phyloP scores from a whole-genome alignment of 2,888 invertebrate genomes.

The Thymelicus sylvestris region DNA sequence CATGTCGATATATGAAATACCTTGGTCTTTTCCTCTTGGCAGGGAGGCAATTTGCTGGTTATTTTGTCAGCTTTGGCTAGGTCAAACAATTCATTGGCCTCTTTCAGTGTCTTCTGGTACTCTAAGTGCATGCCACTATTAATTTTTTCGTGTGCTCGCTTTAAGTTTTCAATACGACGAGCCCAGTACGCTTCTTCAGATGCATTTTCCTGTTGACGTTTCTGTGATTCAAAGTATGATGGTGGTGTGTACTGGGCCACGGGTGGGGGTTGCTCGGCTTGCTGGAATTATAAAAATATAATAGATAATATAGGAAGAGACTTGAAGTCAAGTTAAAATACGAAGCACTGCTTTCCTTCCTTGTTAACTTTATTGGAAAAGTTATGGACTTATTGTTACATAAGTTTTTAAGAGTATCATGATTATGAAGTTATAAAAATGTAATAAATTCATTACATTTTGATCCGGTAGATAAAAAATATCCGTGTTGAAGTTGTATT shows the following conservation, averaged over 20 bases:
- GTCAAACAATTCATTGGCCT: constrained; percentile 73
- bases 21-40: constrained; percentile 78
- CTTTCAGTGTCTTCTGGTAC: constrained; percentile 75
- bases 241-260: constrained; percentile 56
- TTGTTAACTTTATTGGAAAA: too few relatives aligned
- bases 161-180: constrained; percentile 72
- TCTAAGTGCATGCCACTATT: constrained; percentile 72
- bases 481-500: neutral
- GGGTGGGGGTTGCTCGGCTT: constrained; percentile 61
- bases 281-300: constrained; percentile 54
- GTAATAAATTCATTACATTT: too few relatives aligned
- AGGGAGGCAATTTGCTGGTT: constrained; percentile 69
- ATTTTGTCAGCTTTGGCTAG: constrained; percentile 65
- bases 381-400: too few relatives aligned
- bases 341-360: too few relatives aligned
- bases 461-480: too few relatives aligned
- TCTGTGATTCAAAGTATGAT: constrained; percentile 59
- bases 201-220: constrained; percentile 61
- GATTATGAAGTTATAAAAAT: too few relatives aligned
- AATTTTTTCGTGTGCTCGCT: constrained; percentile 74
- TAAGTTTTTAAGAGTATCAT: too few relatives aligned
- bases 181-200: constrained; percentile 79
- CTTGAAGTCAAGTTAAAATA: too few relatives aligned
- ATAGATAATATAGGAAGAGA: too few relatives aligned
- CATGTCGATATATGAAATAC: constrained; percentile 47